Percentiles rank a stretch among this genome's conserved stretches.
Evolutionary conservation across 1,140 invertebrate genomes (phyloP).

Genomic region (Ectropis grisescens): DNA sequence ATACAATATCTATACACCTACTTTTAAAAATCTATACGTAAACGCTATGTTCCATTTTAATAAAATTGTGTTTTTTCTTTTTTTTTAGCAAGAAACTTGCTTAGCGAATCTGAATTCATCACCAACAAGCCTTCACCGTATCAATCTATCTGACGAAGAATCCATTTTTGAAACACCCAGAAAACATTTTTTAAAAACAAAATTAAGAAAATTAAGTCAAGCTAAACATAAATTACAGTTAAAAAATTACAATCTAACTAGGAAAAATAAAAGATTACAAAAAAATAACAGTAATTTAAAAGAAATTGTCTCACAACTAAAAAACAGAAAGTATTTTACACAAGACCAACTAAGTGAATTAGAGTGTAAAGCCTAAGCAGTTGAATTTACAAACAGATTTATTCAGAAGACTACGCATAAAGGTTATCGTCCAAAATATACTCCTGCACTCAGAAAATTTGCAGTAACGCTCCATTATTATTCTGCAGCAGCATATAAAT

Average conservation of each 20-base stretch:
- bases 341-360: conserved; percentile 5
- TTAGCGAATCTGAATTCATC: no score
- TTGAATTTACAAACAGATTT: conserved; percentile 5
- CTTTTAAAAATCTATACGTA: no score
- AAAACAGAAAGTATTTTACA: conserved; percentile 6
- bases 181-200: neutral
- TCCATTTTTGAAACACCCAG: neutral
- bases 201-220: neutral
- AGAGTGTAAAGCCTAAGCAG: conserved; percentile 3
- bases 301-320: conserved; percentile 3
- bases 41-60: no score
- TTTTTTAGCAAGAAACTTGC: no score
- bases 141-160: neutral
- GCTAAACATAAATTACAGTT: conserved; percentile 1
- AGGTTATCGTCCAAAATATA: conserved; percentile 6
- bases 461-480: conserved; percentile 46
- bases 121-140: no score
- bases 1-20: no score
- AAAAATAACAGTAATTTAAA: conserved; percentile 5
- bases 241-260: conserved; percentile 7
- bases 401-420: conserved; percentile 5
- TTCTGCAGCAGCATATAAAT: conserved; percentile 40
- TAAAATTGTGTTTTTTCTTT: no score
- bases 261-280: conserved; percentile 7
- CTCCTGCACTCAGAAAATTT: conserved; percentile 14